phyloP scores from a whole-genome alignment of 1,140 invertebrate species.

The Microplitis demolitor region DNA sequence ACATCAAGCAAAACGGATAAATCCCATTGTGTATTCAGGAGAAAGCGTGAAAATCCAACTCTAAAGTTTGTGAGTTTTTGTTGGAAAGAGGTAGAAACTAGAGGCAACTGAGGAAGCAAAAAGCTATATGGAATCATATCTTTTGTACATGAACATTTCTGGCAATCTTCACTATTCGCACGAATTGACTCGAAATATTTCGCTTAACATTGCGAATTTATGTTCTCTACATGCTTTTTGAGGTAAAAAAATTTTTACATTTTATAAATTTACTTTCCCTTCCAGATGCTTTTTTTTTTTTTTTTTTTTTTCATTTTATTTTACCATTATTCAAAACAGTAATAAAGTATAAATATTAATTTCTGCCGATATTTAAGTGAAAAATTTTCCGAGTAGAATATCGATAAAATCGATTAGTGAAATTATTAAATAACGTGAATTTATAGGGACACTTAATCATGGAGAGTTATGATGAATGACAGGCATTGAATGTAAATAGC shows the following conservation, averaged over 20 bases:
- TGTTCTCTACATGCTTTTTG: slow-evolving; percentile 23
- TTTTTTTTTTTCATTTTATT: too few relatives aligned
- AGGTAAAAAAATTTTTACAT: neutral
- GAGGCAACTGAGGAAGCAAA: slow-evolving; percentile 37
- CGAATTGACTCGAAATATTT: slow-evolving; percentile 53
- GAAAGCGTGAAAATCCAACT: slow-evolving; percentile 47
- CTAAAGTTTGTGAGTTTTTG: slow-evolving; percentile 25
- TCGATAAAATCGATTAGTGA: too few relatives aligned
- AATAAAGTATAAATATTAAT: too few relatives aligned
- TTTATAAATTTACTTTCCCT: neutral
- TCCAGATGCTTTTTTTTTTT: too few relatives aligned
- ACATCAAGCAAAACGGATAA: slow-evolving; percentile 52
- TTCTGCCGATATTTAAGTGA: too few relatives aligned
- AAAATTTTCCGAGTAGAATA: too few relatives aligned
- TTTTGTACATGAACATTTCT: slow-evolving; percentile 17
- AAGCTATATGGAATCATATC: neutral
- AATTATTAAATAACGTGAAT: too few relatives aligned
- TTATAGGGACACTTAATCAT: too few relatives aligned
- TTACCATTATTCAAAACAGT: too few relatives aligned
- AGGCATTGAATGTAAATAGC: neutral
- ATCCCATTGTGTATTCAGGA: slow-evolving; percentile 62
- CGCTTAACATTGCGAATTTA: slow-evolving; percentile 54
- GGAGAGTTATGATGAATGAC: too few relatives aligned
- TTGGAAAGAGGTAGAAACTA: too few relatives aligned
- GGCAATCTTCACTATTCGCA: slow-evolving; percentile 45